phyloP scores from a whole-genome alignment of 2,888 invertebrate genomes.

The Lymantria dispar region DNA sequence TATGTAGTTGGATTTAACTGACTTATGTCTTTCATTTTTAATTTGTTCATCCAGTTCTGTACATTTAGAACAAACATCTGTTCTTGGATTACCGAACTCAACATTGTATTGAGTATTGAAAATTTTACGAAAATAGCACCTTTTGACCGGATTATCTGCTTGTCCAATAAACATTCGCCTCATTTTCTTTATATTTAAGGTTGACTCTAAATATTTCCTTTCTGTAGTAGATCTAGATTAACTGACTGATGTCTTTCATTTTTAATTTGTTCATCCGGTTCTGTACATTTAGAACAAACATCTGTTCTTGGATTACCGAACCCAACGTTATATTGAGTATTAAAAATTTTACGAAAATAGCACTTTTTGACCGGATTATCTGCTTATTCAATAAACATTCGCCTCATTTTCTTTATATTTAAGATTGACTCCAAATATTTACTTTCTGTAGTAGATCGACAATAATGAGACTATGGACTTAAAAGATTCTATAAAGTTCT shows the following conservation, averaged over 20 bases:
- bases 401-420: constrained; percentile 20
- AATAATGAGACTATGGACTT: constrained; percentile 23
- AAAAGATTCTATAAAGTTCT: constrained; percentile 3
- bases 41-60: too few species aligned
- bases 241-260: not conserved
- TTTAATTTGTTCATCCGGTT: constrained; percentile 14
- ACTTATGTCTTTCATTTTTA: too few species aligned
- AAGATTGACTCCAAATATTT: constrained; percentile 23
- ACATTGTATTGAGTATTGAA: too few species aligned
- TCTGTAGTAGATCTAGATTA: not conserved
- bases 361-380: not conserved
- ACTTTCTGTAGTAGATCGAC: constrained; percentile 16
- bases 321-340: constrained; percentile 16
- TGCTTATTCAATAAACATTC: constrained; percentile 2
- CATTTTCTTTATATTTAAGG: too few species aligned
- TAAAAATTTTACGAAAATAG: constrained; percentile 21
- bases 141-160: not conserved
- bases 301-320: constrained; percentile 21
- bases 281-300: constrained; percentile 18
- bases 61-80: too few species aligned
- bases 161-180: too few species aligned
- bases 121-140: too few species aligned
- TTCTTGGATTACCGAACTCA: too few species aligned
- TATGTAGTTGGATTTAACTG: too few species aligned
- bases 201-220: too few species aligned